Base-by-base conservation (phyloP, 2,113 vertebrate genomes). In the Marmota flaviventris region DNA sequence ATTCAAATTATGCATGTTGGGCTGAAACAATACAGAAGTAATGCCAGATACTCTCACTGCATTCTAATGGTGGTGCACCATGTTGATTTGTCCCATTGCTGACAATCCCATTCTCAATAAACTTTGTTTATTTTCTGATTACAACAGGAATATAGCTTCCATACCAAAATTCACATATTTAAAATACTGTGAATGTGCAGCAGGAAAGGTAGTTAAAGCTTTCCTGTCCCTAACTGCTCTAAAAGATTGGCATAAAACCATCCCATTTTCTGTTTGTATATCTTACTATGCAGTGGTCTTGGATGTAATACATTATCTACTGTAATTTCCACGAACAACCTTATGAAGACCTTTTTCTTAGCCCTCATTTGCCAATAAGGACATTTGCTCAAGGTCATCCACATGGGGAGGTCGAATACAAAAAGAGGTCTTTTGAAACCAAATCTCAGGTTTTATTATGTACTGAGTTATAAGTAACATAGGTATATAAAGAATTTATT, bases 51-150 rank as follows among this genome's bases (percentile, higher is more conserved):
- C 69, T 53, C 53, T 37, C 22, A 13, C 16, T 2, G 29, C 17
- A 4, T 58, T 25, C 5, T 25, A 0, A 2, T 39, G 39, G 3
- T 34, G 39, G 37, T 1, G 5, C 13, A 29, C 3, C 4, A 14
- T 1, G 3, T 84, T 1, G 0, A 22, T 67, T 37, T n/a, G 25
- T 65, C 4, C 77, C 53, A 0, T 53, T 48, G 3, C 14, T 37
- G 25, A 67, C 32, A 45, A 29, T 45, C 27, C 11, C 24, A 12
- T 5, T 81, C 87, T 51, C 91, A 82, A 58, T 13, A 58, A 75
- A 67, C 29, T 65, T 84, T 76, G 4, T 42, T 72, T 27, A 87
- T 61, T 29, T 78, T 79, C 45, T 67, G 24, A 79, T 81, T 27
- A n/a, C 0, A 63, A 22, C 5, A 76, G 45, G 9, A 58, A 85